Percentiles rank a stretch among this genome's conserved stretches.
Conservation (phyloP, 2,113 vertebrate species). For the Ploceus nigricollis region DNA sequence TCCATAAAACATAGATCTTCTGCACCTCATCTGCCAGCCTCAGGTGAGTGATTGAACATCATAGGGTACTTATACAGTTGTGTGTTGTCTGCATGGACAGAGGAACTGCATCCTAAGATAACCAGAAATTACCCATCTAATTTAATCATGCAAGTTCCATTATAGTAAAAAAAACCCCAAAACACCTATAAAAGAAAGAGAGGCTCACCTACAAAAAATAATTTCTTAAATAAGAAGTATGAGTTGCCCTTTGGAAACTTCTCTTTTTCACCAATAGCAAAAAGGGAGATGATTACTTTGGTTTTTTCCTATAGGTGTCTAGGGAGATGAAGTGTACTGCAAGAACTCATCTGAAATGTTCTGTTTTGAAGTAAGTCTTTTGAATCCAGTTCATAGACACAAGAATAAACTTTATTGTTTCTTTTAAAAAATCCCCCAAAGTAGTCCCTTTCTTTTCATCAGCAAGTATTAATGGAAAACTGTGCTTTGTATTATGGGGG, state of each 20-base stretch:
- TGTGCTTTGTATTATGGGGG: neutral
- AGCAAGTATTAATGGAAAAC: neutral
- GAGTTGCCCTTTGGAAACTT: neutral
- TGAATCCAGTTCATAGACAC: neutral
- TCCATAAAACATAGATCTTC: neutral
- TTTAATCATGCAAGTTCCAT: neutral
- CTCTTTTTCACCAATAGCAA: neutral
- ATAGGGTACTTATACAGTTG: neutral
- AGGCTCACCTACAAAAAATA: neutral
- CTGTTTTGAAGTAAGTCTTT: accelerated
- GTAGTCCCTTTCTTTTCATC: neutral
- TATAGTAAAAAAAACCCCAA: neutral
- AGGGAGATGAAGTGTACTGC: neutral
- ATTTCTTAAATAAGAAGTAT: neutral
- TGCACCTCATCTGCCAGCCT: neutral
- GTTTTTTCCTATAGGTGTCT: accelerated
- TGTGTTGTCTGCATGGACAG: accelerated
- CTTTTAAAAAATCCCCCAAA: neutral
- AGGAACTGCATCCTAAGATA: neutral
- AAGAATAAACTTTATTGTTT: neutral
- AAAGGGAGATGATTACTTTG: neutral
- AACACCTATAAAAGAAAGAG: neutral
- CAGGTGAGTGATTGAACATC: neutral
- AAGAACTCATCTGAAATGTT: neutral
- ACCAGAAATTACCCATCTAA: neutral